A percentile compares a stretch with the other conserved stretches of the same genome.
Evolutionary conservation across 2,113 vertebrate species (phyloP).

Genomic region (Eira barbara): DNA sequence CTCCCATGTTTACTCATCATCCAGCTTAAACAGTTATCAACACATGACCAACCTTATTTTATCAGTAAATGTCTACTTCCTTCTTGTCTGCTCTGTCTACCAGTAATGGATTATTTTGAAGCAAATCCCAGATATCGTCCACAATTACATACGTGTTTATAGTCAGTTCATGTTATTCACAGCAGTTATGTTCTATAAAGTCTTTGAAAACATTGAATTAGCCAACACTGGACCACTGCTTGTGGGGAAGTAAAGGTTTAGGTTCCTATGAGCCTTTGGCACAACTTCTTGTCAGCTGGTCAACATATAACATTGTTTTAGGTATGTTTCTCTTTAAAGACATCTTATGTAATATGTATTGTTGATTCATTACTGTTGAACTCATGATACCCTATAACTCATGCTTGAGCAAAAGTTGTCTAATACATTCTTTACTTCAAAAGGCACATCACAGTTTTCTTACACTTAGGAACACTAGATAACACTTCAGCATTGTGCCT

Average conservation of each 20-base stretch:
- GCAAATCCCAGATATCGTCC: neutral
- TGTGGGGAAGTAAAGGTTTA: neutral
- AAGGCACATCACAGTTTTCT: neutral
- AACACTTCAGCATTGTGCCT: neutral
- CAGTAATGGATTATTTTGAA: neutral
- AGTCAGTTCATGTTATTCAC: conserved; percentile 6
- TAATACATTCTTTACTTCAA: neutral
- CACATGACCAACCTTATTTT: neutral
- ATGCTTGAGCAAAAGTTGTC: neutral
- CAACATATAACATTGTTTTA: neutral
- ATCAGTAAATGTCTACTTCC: neutral
- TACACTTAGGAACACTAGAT: neutral
- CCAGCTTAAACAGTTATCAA: neutral
- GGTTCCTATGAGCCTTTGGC: neutral
- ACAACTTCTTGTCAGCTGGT: neutral
- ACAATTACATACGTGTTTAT: neutral
- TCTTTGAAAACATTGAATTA: neutral
- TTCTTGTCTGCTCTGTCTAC: neutral
- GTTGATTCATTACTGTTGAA: neutral
- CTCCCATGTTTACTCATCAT: neutral
- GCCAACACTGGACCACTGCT: neutral
- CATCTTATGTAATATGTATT: neutral
- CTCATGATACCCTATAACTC: neutral
- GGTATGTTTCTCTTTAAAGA: neutral
- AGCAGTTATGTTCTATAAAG: neutral